phyloP scores from a whole-genome alignment of 35 echinoderm and acorn worm genomes.

The Eucidaris tribuloides region DNA sequence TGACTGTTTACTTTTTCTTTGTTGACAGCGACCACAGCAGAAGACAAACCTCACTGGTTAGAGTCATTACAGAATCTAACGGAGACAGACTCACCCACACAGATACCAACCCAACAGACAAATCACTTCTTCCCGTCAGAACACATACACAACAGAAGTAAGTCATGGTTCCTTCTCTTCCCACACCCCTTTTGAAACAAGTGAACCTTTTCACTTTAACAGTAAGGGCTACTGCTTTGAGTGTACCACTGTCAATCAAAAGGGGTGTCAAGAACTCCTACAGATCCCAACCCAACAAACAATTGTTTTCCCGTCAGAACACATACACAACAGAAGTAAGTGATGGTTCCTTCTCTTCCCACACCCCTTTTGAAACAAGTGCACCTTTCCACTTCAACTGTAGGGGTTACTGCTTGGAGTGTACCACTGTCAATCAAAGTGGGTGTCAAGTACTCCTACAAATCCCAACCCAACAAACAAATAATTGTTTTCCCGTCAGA shows the following conservation, averaged over 20 bases:
- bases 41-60: slow-evolving; percentile 97
- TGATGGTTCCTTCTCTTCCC: neutral
- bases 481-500: slow-evolving; percentile 87
- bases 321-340: slow-evolving; percentile 52
- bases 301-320: slow-evolving; percentile 71
- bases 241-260: too few relatives aligned
- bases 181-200: neutral
- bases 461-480: slow-evolving; percentile 42
- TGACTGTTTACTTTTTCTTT: neutral
- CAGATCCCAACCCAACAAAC: slow-evolving; percentile 66
- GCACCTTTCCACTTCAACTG: too few relatives aligned
- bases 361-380: neutral
- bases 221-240: neutral
- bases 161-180: neutral
- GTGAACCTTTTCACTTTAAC: neutral
- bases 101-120: slow-evolving; percentile 40
- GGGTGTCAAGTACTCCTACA: too few relatives aligned
- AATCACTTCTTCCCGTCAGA: slow-evolving; percentile 90
- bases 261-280: too few relatives aligned
- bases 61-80: slow-evolving; percentile 90
- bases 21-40: slow-evolving; percentile 27
- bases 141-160: slow-evolving; percentile 70
- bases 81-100: slow-evolving; percentile 90
- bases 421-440: too few relatives aligned
- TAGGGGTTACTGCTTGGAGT: neutral